phyloP scores from a whole-genome alignment of 2,797 vertebrate genomes.

The Orestias chungarensis region DNA sequence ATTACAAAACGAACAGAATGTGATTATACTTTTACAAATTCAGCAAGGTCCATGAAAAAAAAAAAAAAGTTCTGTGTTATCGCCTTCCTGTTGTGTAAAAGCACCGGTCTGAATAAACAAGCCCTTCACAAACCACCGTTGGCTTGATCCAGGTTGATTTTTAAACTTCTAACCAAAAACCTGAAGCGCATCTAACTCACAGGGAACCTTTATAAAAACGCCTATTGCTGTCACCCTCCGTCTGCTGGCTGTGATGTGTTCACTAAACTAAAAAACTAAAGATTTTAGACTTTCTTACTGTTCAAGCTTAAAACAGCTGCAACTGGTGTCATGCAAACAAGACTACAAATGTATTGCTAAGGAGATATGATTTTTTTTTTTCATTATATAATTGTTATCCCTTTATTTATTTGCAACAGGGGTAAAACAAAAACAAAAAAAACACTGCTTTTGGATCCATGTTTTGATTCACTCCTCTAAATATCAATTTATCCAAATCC shows the following conservation, averaged over 20 bases:
- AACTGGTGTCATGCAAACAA: no score
- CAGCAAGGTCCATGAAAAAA: not conserved
- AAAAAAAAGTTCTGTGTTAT: not conserved
- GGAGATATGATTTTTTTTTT: no score
- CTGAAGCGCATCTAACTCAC: not conserved
- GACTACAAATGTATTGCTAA: no score
- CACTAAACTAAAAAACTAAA: not conserved
- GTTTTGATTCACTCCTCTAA: no score
- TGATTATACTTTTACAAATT: not conserved
- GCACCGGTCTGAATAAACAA: not conserved
- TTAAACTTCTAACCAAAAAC: not conserved
- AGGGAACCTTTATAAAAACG: not conserved
- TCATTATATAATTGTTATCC: no score
- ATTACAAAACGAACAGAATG: not conserved
- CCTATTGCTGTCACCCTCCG: not conserved
- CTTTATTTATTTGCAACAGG: no score
- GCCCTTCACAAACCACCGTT: not conserved
- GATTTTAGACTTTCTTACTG: not conserved
- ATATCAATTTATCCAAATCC: not conserved
- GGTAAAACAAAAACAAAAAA: no score
- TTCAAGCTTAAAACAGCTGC: no score
- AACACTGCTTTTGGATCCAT: no score
- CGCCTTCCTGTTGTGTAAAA: not conserved
- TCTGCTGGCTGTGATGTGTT: not conserved
- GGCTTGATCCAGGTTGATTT: not conserved